phyloP scores from a whole-genome alignment of 2,113 vertebrate species.

The Melanotaenia duboulayi region DNA sequence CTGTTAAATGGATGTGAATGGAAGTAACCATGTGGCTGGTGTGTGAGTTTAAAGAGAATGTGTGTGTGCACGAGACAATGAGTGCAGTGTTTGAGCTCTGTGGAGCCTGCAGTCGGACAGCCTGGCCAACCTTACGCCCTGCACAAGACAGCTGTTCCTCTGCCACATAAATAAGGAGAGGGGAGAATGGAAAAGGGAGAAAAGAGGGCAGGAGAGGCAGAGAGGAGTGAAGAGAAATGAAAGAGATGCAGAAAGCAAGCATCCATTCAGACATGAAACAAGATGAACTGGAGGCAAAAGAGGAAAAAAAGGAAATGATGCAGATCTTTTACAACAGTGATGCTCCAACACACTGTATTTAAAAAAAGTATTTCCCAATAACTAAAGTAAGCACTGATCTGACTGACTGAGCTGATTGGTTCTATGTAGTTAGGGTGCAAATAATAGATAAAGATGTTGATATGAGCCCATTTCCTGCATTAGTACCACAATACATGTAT shows the following conservation, averaged over 20 bases:
- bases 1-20: slow-evolving; percentile 58
- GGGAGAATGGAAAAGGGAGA: slow-evolving; percentile 34
- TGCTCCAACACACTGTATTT: neutral
- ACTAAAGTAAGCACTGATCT: too few species aligned
- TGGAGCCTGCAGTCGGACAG: slow-evolving; percentile 70
- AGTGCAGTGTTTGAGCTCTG: slow-evolving; percentile 74
- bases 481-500: too few species aligned
- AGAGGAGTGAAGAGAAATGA: slow-evolving; percentile 18
- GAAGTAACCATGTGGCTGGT: slow-evolving; percentile 47
- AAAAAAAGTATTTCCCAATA: too few species aligned
- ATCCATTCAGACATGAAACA: slow-evolving; percentile 44
- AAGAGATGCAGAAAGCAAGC: slow-evolving; percentile 45
- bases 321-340: slow-evolving; percentile 1
- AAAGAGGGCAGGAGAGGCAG: slow-evolving; percentile 32
- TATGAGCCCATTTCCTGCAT: too few species aligned
- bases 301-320: slow-evolving; percentile 1
- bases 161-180: slow-evolving; percentile 56
- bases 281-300: slow-evolving; percentile 23
- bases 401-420: too few species aligned
- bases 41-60: slow-evolving; percentile 28
- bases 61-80: slow-evolving; percentile 69
- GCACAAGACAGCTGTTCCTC: slow-evolving; percentile 84
- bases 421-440: neutral
- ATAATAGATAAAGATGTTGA: slow-evolving; percentile 8
- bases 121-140: slow-evolving; percentile 76